Evolutionary conservation across 2,888 invertebrate genomes (phyloP), one percentile per base, ranked within the genome.

Genomic region (Melipona bicolor): DNA sequence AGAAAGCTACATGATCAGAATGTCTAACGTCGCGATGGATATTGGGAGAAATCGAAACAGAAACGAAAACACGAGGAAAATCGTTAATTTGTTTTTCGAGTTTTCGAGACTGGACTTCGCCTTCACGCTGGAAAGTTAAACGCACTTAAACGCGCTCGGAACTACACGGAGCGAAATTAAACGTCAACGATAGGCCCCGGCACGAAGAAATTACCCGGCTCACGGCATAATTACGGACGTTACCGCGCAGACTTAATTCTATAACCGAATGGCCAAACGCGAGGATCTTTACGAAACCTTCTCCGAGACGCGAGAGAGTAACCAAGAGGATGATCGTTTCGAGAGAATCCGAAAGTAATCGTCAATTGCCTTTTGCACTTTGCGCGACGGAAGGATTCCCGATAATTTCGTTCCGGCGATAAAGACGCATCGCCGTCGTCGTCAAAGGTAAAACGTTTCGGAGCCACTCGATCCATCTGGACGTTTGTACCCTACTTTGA

Each of bases 101-200:
- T 86, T 78, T 81, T 54, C n/a, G n/a, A n/a, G 77, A 83, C 79
- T 73, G 70, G 62, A 61, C 79, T 79, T 88, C 76, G 75, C 76
- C 85, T 88, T 69, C 77, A 68, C 75, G 84, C 81, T 50, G 77
- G 87, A 88, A 87, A 86, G 87, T 74, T 73, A 78, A 43, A 87
- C 87, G 54, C 52, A 79, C 74, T 43, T 64, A 64, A 81, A 87
- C 78, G 1, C 9, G 78, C 72, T 27, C 77, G 72, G 54, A 24
- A 52, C 71, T 81, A 68, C 86, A 72, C 77, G 69, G 43, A n/a
- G 62, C 59, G 78, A 73, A 81, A 87, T 87, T 81, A 82, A 81
- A 82, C 84, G 78, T 87, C 87, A 84, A 88, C 80, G 77, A 82
- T 83, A 74, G 77, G 67, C 62, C 43, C 9, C 56, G 69, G 76